Base-by-base conservation (phyloP, 2,797 vertebrate species). In the Sebastes hubbsi region DNA sequence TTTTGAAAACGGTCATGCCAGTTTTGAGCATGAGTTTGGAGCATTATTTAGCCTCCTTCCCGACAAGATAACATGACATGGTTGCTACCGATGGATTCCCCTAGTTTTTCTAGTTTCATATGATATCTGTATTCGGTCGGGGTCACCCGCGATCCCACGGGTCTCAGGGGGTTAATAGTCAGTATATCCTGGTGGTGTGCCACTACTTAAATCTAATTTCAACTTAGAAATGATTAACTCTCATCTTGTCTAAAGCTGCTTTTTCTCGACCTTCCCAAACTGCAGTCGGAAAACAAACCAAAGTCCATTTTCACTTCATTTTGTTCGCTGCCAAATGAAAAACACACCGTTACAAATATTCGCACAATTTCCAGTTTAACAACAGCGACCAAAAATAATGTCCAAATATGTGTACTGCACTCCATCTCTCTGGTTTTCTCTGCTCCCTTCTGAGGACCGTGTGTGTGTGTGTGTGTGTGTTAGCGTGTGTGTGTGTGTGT, bases 231-330 rank as follows among this genome's bases (percentile, higher is more conserved):
- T 72, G 11, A 69, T 75, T 81, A 30, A 52, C 34, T 55, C 16
- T 60, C 24, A 42, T 36, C 46, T 46, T 25, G 22, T 68, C 69
- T 32, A 3, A 24, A 22, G 73, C 66, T 64, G 73, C 58, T 68
- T 78, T 72, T 58, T 72, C 58, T 72, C 8, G 0, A 72, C 25
- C 42, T 6, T 63, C 24, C 27, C 54, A 78, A 75, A 25, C 20
- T 78, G 66, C 2, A 63, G 61, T 81, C 65, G 79, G 63, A 87
- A 85, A 80, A 42, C 25, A 70, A 70, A 68, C 36, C 76, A 56
- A 72, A 75, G 46, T 52, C 56, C 30, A 73, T 78, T 88, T 80
- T 78, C 59, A 58, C 52, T 62, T 20, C 12, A 27, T 79, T 78
- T 72, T 67, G 20, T 71, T 27, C 32, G 32, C 32, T 46, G 81